Conservation (phyloP, 1,140 invertebrate genomes). For the honey bee (Apis mellifera) region Amel_HAv3.1 CM009931.2:19172001-19172500, state of each 20-base stretch:
- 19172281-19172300: conserved; percentile 22
- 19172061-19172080: not conserved
- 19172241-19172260: conserved; percentile 13
- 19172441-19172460: conserved; percentile 36
- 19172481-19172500: conserved; percentile 37
- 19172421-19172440: conserved; percentile 68
- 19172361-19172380: conserved; percentile 54
- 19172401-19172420: conserved; percentile 59
- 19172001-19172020: conserved; percentile 19
- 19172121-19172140: conserved; percentile 15
- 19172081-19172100: not conserved
- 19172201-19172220: not conserved
- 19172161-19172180: conserved; percentile 5
- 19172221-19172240: not conserved
- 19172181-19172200: not conserved
- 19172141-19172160: not conserved
- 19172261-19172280: conserved; percentile 12
- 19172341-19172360: conserved; percentile 64
- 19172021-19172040: not conserved
- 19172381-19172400: conserved; percentile 62
- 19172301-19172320: conserved; percentile 26
- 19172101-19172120: not conserved
- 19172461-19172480: conserved; percentile 13
- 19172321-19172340: conserved; percentile 71
- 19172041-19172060: no score